phyloP scores from a whole-genome alignment of 1,140 invertebrate species.

The Aplysia californica region DNA sequence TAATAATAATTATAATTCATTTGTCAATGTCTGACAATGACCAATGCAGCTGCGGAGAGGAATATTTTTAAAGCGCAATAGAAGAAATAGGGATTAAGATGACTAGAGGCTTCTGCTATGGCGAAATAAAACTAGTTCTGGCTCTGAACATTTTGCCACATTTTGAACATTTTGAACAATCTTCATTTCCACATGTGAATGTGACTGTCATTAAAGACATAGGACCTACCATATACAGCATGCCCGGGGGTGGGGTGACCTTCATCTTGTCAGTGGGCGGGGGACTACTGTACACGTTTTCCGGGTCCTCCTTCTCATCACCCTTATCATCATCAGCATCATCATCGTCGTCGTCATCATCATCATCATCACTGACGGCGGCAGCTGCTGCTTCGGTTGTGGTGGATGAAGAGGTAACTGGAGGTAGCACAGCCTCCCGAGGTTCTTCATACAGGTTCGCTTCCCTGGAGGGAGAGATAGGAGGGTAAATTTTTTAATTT shows the following conservation, averaged over 20 bases:
- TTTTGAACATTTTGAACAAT: not conserved
- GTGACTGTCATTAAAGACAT: not conserved
- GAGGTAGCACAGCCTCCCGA: no score
- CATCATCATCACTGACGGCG: not conserved
- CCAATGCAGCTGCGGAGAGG: no score
- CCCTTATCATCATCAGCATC: no score
- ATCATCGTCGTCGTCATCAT: not conserved
- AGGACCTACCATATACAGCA: conserved; percentile 40
- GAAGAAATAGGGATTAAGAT: no score
- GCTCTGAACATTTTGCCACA: not conserved
- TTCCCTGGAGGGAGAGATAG: not conserved
- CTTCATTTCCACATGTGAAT: not conserved
- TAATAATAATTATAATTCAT: no score
- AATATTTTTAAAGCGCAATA: no score
- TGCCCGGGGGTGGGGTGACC: conserved; percentile 27
- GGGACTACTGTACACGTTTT: conserved; percentile 37
- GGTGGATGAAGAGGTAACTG: no score
- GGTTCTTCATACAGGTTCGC: not conserved
- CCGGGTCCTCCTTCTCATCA: conserved; percentile 31
- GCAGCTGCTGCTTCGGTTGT: not conserved
- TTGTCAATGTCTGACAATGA: no score
- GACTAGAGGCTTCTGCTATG: no score
- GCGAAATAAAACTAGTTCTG: not conserved
- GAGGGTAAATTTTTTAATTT: no score
- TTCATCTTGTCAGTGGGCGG: conserved; percentile 41